A percentile compares a stretch with the other conserved stretches of the same genome.
These are phyloP conservation scores for Sabellastarte sp. DNA, from an alignment of 2,888 invertebrate species.

Conservation along the genomic window DNA sequence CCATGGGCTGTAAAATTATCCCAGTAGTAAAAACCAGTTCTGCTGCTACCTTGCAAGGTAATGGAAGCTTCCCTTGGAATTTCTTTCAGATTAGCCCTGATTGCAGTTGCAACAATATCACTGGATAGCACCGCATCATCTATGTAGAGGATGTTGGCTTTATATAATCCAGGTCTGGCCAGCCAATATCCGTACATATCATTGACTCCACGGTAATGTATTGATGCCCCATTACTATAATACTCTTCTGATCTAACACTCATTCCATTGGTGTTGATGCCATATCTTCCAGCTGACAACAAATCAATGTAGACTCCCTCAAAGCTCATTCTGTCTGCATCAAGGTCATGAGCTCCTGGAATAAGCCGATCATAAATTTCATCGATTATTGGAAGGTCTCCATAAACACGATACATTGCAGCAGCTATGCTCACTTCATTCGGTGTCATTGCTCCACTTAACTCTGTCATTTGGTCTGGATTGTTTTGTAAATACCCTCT, in stretches of 20 bases:
- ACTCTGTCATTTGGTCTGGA: not conserved
- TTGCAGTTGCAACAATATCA: slow-evolving; percentile 1
- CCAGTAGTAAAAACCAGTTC: slow-evolving; percentile 4
- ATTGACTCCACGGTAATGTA: slow-evolving; percentile 3
- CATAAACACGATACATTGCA: not conserved
- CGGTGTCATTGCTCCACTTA: not conserved
- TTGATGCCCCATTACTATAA: slow-evolving; percentile 4
- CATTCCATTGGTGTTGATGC: slow-evolving; percentile 8
- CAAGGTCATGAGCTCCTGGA: slow-evolving; percentile 2
- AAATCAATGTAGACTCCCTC: slow-evolving; percentile 3
- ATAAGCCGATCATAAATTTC: not conserved
- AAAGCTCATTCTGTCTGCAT: slow-evolving; percentile 7
- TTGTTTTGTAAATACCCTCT: not conserved
- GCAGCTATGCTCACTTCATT: not conserved
- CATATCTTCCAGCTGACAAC: not conserved
- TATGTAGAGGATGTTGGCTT: not conserved
- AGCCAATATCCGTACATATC: slow-evolving; percentile 5
- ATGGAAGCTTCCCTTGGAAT: not conserved
- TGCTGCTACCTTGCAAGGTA: slow-evolving; percentile 1
- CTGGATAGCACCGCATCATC: slow-evolving; percentile 2
- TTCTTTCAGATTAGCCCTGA: not conserved
- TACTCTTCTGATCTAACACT: not conserved
- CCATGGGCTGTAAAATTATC: not conserved
- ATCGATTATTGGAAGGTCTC: slow-evolving; percentile 4
- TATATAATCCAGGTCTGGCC: slow-evolving; percentile 2